Base-by-base conservation (phyloP, 2,797 vertebrate genomes). In the Cynodonichthys magdalenae region DNA sequence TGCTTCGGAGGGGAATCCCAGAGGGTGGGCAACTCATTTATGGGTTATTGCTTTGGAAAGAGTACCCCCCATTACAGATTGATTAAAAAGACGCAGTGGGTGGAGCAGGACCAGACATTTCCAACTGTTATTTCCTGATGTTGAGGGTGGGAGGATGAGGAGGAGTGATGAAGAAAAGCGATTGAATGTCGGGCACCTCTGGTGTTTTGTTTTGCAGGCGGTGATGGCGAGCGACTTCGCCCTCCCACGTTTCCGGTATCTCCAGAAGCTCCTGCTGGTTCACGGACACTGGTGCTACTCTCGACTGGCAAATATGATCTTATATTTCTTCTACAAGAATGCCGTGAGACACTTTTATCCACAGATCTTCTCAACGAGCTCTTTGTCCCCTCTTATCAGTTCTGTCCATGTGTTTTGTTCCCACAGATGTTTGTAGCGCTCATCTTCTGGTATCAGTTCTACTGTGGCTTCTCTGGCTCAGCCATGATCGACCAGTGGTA, bases 251-350 rank as follows among this genome's bases (percentile, higher is more conserved):
- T 99, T 99, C 90, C 93, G 92, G 59, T 93, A 96, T 66, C 94
- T 99, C 69, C 95, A 98, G 92, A 96, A 96, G 82, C 95, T 99
- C 53, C 87, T 99, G 54, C 93, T 99, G 78, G 97, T 99, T 56
- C 98, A 99, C 0, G 98, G 97, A 31, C 97, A 98, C 73, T 99
- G 97, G 98, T 98, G 97, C 90, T 99, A 99, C 80, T 96, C 96
- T 60, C 90, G 98, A 0, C 93, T 99, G 27, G 96, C 97, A 47
- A 99, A 96, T 92, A 99, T 99, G 97, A 98, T 98, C 75, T 94
- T 99, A 14, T 99, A 97, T 79, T 99, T 99, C 92, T 99, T 99
- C 94, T 99, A 99, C 93, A 99, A 98, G 90, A 99, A 99, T 34
- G 93, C 93, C 42, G 94, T 94, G 75, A 93, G 73, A 1, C 52